Base-by-base conservation (phyloP, 2,888 invertebrate genomes). In the Nebria brevicollis region DNA sequence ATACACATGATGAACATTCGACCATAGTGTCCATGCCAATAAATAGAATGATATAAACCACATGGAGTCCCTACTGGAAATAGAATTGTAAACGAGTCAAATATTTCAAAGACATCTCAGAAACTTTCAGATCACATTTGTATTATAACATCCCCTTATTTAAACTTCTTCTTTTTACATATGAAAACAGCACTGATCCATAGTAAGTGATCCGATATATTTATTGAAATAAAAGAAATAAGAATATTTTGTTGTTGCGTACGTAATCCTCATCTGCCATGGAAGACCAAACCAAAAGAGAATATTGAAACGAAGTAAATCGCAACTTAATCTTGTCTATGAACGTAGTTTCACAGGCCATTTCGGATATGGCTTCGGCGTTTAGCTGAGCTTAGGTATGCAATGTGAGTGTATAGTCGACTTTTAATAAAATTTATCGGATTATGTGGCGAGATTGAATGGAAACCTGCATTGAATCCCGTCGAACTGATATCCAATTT, bases 401-500 rank as follows among this genome's bases (percentile, higher is more conserved):
- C 54, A 54, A 54, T 13, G 54, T 54, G 13, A 54, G 54, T 54
- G 13, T 54, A 13, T 54, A 54, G 54, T 54, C 8, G 54, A 54
- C 54, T 54, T 54, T 54, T 54, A 54, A 54, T 54, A 54, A 54
- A 54, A 54, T 13, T 54, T 54, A 54, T 54, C 54, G 54, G 54
- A 54, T 54, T 54, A 54, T 54, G 54, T 13, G 54, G 54, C 54
- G 54, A 54, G 54, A 54, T 54, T 54, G 54, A 54, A 54, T 54
- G 54, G 54, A 54, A 54, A 54, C 54, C 13, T 54, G 54, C 54
- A 54, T 8, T 54, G 11, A 54, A 54, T 54, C 54, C 54, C 54
- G 54, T 13, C 54, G 11, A 8, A 11, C 54, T 65, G 76, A 76
- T 76, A 76, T 70, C 77, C 77, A 77, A 77, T 77, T 77, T 77